phyloP scores from a whole-genome alignment of 2,888 invertebrate genomes.

The Cephus pulcher region DNA sequence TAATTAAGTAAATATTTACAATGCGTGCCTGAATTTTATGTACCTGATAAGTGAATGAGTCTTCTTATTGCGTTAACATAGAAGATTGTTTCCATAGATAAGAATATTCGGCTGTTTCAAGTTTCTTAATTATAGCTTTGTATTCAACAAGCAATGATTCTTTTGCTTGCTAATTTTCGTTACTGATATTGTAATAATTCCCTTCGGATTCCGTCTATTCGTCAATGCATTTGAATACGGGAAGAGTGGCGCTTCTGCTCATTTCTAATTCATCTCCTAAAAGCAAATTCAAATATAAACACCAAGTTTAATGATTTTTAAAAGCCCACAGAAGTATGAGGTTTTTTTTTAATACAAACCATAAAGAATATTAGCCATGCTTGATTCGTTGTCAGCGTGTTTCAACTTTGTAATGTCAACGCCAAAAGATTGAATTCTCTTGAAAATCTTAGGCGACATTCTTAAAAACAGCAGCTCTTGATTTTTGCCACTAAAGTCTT shows the following conservation, averaged over 20 bases:
- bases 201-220: constrained; percentile 2
- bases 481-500: constrained; percentile 69
- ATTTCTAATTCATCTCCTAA: constrained; percentile 23
- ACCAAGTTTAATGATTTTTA: constrained; percentile 1
- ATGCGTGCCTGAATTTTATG: neutral
- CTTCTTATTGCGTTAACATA: neutral
- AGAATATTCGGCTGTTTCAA: constrained; percentile 12
- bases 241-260: constrained; percentile 32
- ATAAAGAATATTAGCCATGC: constrained; percentile 36
- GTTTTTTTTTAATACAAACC: constrained; percentile 22
- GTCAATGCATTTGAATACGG: constrained; percentile 27
- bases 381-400: constrained; percentile 42
- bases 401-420: constrained; percentile 46
- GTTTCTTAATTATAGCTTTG: constrained; percentile 13
- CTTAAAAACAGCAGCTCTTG: constrained; percentile 68
- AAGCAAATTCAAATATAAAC: constrained; percentile 2
- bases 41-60: neutral
- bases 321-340: neutral
- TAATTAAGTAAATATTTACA: neutral
- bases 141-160: constrained; percentile 12
- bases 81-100: neutral
- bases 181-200: neutral
- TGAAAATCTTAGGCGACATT: neutral
- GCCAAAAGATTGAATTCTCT: constrained; percentile 45
- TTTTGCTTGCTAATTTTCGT: neutral